Base-by-base conservation (phyloP, 2,113 vertebrate species). In the Irena cyanogastra region DNA sequence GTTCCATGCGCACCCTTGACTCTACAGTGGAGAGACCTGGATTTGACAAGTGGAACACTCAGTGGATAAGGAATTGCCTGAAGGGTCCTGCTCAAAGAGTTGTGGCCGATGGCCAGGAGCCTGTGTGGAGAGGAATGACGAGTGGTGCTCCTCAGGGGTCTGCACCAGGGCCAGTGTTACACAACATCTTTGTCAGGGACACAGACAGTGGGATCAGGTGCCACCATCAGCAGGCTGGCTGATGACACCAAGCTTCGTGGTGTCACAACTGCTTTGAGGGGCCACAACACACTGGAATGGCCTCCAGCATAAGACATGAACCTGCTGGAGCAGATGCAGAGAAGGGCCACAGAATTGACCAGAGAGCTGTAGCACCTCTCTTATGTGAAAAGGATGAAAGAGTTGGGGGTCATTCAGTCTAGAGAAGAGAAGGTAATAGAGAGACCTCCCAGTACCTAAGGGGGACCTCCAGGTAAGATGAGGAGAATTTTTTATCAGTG, bases 221-320 rank as follows among this genome's bases (percentile, higher is more conserved):
- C 41, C 23, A 78, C 28, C 41, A 35, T 11, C 30, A 54, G 30
- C 41, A 41, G 30, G 28, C 0, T 79, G 75, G 41, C 65, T 56
- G 57, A 49, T 15, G 41, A 26, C n/a, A 87, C 49, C 49, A 17
- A 63, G 41, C 24, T 39, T 39, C 15, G 45, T 52, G 13, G 31
- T 52, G 54, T 42, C 56, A 79, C 19, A 41, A 1, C 30, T 42
- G 64, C 35, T 17, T n/a, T 13, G 45, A 60, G 54, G 7, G 45
- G 37, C 54, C 13, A 16, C 16, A 18, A 27, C 11, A 33, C 0
- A 0, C 12, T 27, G 27, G 33, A 52, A 12, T 18, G 10, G 22
- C 7, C 49, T 41, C 47, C 41, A 39, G 41, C 22, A 23, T 16
- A 45, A 33, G 45, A 60, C 15, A 53, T 7, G 33, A 31, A 45